Conservation (phyloP, 2,797 vertebrate genomes). For the Phrynocephalus vlangalii region DNA sequence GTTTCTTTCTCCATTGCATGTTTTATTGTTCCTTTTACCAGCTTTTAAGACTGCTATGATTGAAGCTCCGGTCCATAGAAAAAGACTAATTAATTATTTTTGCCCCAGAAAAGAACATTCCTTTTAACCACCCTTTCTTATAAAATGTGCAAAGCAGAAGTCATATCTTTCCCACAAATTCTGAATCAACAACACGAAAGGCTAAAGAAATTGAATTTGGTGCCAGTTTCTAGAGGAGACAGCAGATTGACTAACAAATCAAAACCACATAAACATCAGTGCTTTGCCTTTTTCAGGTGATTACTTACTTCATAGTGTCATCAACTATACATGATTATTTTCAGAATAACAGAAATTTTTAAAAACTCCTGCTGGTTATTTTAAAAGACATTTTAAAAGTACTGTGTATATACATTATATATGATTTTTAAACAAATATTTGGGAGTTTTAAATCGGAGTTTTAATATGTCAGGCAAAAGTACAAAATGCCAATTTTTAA, state of each 20-base stretch:
- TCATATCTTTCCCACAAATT: not conserved
- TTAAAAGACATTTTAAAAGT: too few species aligned
- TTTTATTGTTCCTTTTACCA: slow-evolving; percentile 30
- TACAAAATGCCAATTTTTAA: not conserved
- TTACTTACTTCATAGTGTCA: too few species aligned
- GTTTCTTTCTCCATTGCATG: slow-evolving; percentile 6
- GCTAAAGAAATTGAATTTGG: not conserved
- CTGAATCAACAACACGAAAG: slow-evolving; percentile 16
- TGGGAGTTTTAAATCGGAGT: not conserved
- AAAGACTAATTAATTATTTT: slow-evolving; percentile 31
- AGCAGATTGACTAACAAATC: slow-evolving; percentile 5
- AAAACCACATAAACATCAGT: slow-evolving; percentile 1
- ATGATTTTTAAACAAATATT: not conserved
- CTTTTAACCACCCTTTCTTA: slow-evolving; percentile 14
- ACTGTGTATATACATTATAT: not conserved
- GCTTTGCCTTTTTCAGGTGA: too few species aligned
- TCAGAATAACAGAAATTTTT: too few species aligned
- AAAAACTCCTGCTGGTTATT: too few species aligned
- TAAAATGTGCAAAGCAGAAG: slow-evolving; percentile 28
- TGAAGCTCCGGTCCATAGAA: slow-evolving; percentile 30
- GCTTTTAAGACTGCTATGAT: slow-evolving; percentile 23
- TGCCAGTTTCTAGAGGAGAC: not conserved
- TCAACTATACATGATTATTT: too few species aligned
- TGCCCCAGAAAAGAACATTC: slow-evolving; percentile 22
- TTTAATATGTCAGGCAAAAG: not conserved